phyloP scores from a whole-genome alignment of 2,797 vertebrate genomes.

The Sus cebifrons region DNA sequence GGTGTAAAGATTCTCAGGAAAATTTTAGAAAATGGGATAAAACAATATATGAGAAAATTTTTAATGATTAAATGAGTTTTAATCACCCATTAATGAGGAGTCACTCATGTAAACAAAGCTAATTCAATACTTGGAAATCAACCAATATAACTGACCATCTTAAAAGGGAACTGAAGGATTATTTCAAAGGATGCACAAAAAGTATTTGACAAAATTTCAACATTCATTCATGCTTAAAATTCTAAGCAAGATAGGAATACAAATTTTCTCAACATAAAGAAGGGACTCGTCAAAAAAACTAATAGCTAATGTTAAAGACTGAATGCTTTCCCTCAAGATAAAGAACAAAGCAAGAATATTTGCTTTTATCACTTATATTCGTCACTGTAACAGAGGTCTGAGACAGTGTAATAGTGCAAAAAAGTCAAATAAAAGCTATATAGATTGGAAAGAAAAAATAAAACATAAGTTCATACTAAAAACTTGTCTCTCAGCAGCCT shows the following conservation, averaged over 20 bases:
- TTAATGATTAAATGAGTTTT: constrained; percentile 14
- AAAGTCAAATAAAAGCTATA: constrained; percentile 37
- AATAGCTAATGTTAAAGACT: not conserved
- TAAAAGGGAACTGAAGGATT: constrained; percentile 32
- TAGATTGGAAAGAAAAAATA: not conserved
- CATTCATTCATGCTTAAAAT: not conserved
- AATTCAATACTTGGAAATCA: constrained; percentile 31
- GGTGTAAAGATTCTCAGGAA: not conserved
- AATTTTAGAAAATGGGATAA: constrained; percentile 27
- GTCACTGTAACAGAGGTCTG: not conserved
- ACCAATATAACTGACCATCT: not conserved
- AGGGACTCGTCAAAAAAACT: not conserved
- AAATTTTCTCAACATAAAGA: constrained; percentile 35
- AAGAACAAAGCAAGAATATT: not conserved
- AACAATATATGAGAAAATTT: constrained; percentile 11
- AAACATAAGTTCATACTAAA: not conserved
- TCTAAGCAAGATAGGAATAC: constrained; percentile 12
- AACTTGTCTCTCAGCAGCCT: constrained; percentile 2
- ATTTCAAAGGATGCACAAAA: constrained; percentile 48
- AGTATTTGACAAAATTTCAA: constrained; percentile 54
- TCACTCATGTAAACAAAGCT: not conserved
- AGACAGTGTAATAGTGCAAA: not conserved
- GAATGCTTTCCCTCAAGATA: not conserved
- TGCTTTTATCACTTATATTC: not conserved
- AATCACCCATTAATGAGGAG: not conserved